Evolutionary conservation across 2,888 invertebrate genomes (phyloP).

Genomic region (Himalopsyche kuldschensis): DNA sequence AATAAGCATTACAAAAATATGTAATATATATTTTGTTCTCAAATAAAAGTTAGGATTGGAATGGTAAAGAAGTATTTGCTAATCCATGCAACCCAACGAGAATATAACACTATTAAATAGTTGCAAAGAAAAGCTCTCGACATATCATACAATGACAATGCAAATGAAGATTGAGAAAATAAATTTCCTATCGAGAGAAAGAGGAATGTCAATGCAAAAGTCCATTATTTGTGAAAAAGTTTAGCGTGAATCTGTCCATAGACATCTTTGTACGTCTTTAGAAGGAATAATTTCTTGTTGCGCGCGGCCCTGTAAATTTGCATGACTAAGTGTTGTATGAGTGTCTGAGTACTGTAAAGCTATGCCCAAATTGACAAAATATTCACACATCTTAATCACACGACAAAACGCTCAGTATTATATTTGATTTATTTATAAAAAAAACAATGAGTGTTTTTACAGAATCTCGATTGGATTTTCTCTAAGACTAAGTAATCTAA

Average conservation of each 20-base stretch:
- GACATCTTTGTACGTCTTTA: slow-evolving; percentile 26
- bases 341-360: background rate
- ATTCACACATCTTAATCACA: background rate
- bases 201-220: background rate
- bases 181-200: background rate
- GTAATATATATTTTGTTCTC: too few relatives aligned
- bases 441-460: too few relatives aligned
- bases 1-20: too few relatives aligned
- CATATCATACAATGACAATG: slow-evolving; percentile 9
- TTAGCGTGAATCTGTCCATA: slow-evolving; percentile 24
- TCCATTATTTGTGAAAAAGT: slow-evolving; percentile 10
- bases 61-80: too few relatives aligned
- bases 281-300: slow-evolving; percentile 32
- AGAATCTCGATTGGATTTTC: too few relatives aligned
- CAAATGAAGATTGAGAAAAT: slow-evolving; percentile 17
- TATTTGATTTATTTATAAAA: too few relatives aligned
- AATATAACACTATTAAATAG: background rate
- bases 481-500: too few relatives aligned
- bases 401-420: background rate
- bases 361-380: background rate
- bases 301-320: slow-evolving; percentile 29
- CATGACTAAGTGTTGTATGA: slow-evolving; percentile 29
- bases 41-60: too few relatives aligned
- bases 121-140: background rate
- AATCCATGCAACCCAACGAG: too few relatives aligned